A percentile compares a stretch with the other conserved stretches of the same genome.
phyloP scores from a whole-genome alignment of 2,888 invertebrate species.

The Eumacrocentrus americanus region DNA sequence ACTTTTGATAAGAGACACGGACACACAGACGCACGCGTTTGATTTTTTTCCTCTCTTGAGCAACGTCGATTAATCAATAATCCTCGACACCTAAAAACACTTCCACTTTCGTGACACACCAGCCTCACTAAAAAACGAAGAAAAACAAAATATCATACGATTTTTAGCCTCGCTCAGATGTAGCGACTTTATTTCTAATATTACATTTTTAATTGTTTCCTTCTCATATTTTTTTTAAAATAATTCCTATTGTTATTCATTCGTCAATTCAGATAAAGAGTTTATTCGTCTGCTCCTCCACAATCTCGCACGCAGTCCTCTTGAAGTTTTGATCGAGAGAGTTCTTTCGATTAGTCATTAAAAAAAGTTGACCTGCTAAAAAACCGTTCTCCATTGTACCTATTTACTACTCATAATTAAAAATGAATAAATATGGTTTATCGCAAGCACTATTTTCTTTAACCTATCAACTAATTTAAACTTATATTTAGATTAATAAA shows the following conservation, averaged over 20 bases:
- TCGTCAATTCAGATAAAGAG: not conserved
- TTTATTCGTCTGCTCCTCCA: not conserved
- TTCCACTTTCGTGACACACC: no score
- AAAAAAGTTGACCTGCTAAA: no score
- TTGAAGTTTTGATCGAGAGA: not conserved
- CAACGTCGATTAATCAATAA: no score
- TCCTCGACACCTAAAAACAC: no score
- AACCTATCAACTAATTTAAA: no score
- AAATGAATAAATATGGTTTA: conserved; percentile 56
- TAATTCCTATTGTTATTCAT: conserved; percentile 38
- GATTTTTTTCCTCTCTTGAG: no score
- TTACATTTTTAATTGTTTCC: conserved; percentile 29
- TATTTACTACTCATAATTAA: conserved; percentile 55
- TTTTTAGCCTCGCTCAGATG: conserved; percentile 43
- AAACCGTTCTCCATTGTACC: conserved; percentile 51
- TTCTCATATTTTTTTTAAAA: conserved; percentile 40
- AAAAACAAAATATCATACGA: no score
- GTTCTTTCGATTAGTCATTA: not conserved
- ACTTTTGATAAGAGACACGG: no score
- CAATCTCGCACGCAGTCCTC: not conserved
- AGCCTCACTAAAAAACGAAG: no score
- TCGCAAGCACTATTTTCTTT: no score
- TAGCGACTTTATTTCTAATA: conserved; percentile 45
- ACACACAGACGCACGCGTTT: no score
- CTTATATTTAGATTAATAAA: not conserved